phyloP scores from a whole-genome alignment of 2,888 invertebrate genomes.

The Agriopis leucophaearia region DNA sequence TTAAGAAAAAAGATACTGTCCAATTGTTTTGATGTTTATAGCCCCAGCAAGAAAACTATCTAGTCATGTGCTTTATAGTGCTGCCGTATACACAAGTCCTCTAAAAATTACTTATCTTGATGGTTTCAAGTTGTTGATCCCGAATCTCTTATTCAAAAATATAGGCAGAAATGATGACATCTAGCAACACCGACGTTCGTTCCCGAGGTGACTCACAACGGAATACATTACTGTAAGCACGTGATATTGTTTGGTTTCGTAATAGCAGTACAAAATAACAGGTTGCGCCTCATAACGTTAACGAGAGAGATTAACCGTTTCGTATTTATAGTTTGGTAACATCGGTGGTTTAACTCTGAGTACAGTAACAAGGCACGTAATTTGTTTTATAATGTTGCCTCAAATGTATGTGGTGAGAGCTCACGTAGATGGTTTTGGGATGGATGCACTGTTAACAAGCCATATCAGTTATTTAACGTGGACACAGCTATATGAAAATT shows the following conservation, averaged over 20 bases:
- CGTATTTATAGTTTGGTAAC: conserved; percentile 55
- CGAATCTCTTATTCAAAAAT: background rate
- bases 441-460: conserved; percentile 9
- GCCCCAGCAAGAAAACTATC: background rate
- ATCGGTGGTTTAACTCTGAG: conserved; percentile 30
- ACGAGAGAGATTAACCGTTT: conserved; percentile 66
- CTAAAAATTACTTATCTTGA: background rate
- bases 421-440: conserved; percentile 45
- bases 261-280: conserved; percentile 77
- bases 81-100: too few relatives aligned
- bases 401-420: conserved; percentile 34
- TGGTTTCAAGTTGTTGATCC: background rate
- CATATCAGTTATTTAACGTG: background rate
- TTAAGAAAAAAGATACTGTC: too few relatives aligned
- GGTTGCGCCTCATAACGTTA: conserved; percentile 72
- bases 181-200: conserved; percentile 30
- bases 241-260: conserved; percentile 82
- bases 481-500: too few relatives aligned
- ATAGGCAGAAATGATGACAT: background rate
- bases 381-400: conserved; percentile 37
- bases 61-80: too few relatives aligned
- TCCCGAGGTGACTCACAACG: conserved; percentile 36
- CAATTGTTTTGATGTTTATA: too few relatives aligned
- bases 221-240: conserved; percentile 66
- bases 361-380: conserved; percentile 32